phyloP scores from a whole-genome alignment of 1,140 invertebrate genomes.

The Bombyx mandarina region DNA sequence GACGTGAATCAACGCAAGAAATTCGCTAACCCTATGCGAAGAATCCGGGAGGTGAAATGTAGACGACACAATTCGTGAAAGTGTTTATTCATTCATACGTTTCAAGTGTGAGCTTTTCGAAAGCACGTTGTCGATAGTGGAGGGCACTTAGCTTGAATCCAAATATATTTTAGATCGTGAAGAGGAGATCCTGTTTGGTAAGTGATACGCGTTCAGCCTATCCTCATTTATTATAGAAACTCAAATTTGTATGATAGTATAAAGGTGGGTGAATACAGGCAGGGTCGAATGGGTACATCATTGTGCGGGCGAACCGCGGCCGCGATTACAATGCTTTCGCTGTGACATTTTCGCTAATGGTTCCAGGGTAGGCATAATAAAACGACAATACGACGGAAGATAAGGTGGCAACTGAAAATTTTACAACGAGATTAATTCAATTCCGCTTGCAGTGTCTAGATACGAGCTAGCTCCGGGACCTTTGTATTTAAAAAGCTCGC shows the following conservation, averaged over 20 bases:
- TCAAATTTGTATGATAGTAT: conserved; percentile 55
- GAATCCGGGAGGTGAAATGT: conserved; percentile 40
- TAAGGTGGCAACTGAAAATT: conserved; percentile 69
- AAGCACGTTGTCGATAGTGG: conserved; percentile 10
- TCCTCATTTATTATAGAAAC: conserved; percentile 55
- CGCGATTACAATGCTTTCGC: conserved; percentile 58
- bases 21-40: conserved; percentile 48
- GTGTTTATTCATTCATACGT: conserved; percentile 44
- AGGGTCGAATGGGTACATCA: conserved; percentile 57
- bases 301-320: conserved; percentile 55
- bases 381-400: conserved; percentile 65
- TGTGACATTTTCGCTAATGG: conserved; percentile 70
- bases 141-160: conserved; percentile 19
- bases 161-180: conserved; percentile 14
- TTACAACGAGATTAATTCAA: conserved; percentile 60
- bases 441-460: conserved; percentile 27
- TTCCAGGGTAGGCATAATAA: conserved; percentile 67
- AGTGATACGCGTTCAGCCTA: conserved; percentile 27
- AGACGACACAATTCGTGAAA: conserved; percentile 39
- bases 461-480: conserved; percentile 12
- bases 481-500: no score
- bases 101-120: conserved; percentile 20
- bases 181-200: conserved; percentile 18
- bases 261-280: conserved; percentile 37
- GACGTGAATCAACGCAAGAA: conserved; percentile 55